These are phyloP conservation scores for Setophaga kirtlandii DNA, from an alignment of 2,113 vertebrate species.

Conservation along the genomic window DNA sequence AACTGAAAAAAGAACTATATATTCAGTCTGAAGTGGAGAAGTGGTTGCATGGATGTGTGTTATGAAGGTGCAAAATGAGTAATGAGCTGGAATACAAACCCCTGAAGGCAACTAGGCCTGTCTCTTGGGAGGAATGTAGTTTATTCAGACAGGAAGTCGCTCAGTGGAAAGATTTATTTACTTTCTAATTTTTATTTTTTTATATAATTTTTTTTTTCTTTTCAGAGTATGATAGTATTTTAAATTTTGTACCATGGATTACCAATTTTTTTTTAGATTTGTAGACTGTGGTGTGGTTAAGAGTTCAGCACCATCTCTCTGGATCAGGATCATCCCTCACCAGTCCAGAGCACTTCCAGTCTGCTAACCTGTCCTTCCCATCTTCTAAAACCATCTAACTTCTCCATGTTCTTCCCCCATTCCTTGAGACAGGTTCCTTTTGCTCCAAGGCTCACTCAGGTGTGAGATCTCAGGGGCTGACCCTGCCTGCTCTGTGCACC, in stretches of 20 bases:
- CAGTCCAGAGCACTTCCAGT: not conserved
- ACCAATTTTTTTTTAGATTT: not conserved
- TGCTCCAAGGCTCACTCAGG: not conserved
- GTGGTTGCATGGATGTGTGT: not conserved
- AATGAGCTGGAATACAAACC: not conserved
- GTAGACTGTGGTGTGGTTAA: not conserved
- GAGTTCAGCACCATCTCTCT: not conserved
- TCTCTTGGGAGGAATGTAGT: not conserved
- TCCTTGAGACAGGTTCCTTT: not conserved
- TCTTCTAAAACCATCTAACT: not conserved
- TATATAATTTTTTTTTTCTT: too few relatives aligned
- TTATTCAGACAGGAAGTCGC: not conserved
- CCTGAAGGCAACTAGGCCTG: not conserved
- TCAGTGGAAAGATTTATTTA: not conserved
- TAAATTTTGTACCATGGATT: not conserved
- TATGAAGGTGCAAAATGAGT: not conserved
- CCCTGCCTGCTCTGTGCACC: not conserved
- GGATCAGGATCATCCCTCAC: not conserved
- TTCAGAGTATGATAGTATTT: not conserved
- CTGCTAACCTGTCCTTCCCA: not conserved
- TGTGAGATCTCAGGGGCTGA: not conserved
- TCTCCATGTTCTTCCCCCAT: accelerated
- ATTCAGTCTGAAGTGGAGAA: not conserved
- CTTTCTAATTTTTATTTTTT: not conserved
- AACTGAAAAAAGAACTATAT: not conserved